Evolutionary conservation across 2,113 vertebrate genomes (phyloP), one percentile per base, ranked within the genome.

Genomic region (Colossoma macropomum): DNA sequence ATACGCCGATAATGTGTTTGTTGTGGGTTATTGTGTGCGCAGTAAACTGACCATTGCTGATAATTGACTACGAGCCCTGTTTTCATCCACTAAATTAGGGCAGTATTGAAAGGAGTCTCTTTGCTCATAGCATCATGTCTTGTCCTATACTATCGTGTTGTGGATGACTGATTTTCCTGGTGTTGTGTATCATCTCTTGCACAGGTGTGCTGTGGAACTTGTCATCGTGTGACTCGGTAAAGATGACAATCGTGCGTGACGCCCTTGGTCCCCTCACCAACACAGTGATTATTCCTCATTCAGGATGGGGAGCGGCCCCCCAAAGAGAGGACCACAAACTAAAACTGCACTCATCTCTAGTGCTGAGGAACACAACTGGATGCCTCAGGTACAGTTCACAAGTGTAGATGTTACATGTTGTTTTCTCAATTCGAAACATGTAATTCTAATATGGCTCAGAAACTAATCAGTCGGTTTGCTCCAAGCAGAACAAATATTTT

Each of bases 201-300:
- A 0, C 72, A 99, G 98, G 98, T 17, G 98, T 99, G 82, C 94
- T 99, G 82, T 99, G 98, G 98, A 99, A 99, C 93, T 92, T 99
- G 75, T 99, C 98, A 0, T 99, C 98, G 0, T 99, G 98, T 5
- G 98, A 99, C 80, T 96, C 97, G 0, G 98, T 97, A 63, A 99
- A 99, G 93, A 99, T 99, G 98, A 97, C 97, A 87, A 98, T 99
- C 93, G 95, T 98, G 70, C 95, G 97, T 3, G 98, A 99, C 2
- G 97, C 97, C 27, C 94, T 99, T 63, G 93, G 93, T n/a, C 96
- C 96, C 0, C 93, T 99, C 62, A 98, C 97, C 41, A 99, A 94
- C 96, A 96, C 96, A 45, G 97, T 99, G 86, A 95, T 99, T 52
- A 96, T 99, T 92, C 98, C 98, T 3, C 97, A 99, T 88, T 99